Conservation (phyloP, 1,140 invertebrate genomes). For the Rhyzopertha dominica region DNA sequence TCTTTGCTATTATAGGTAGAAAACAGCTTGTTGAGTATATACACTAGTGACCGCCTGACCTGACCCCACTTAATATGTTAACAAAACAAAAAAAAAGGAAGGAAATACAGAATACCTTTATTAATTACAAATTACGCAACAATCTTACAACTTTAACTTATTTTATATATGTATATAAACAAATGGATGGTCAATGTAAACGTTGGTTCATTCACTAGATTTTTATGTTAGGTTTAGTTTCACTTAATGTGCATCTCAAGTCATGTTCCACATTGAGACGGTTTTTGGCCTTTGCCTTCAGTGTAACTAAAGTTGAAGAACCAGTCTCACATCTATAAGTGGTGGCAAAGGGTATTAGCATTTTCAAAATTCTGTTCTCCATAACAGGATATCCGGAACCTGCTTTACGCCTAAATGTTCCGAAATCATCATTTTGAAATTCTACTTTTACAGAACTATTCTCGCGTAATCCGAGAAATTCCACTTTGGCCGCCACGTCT, state of each 20-base stretch:
- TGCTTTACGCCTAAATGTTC: conserved; percentile 29
- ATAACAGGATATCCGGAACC: conserved; percentile 26
- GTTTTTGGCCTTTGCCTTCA: conserved; percentile 33
- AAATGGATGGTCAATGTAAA: no score
- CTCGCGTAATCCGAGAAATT: conserved; percentile 27
- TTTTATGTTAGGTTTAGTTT: conserved; percentile 28
- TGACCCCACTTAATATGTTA: no score
- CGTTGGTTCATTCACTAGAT: no score
- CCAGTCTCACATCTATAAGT: conserved; percentile 31
- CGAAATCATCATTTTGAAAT: conserved; percentile 27
- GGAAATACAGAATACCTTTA: no score
- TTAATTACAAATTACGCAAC: no score
- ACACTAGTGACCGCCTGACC: no score
- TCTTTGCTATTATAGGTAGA: no score
- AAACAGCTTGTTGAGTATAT: no score
- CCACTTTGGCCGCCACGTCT: conserved; percentile 27
- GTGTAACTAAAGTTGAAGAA: conserved; percentile 29
- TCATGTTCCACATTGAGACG: conserved; percentile 26
- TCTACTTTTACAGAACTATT: conserved; percentile 25
- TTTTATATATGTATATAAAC: no score
- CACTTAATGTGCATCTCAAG: conserved; percentile 24
- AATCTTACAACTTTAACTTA: no score
- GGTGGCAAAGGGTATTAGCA: conserved; percentile 29
- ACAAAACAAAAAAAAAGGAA: no score
- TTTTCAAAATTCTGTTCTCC: conserved; percentile 31